phyloP scores from a whole-genome alignment of 2,797 vertebrate species.

The Mus spretus region DNA sequence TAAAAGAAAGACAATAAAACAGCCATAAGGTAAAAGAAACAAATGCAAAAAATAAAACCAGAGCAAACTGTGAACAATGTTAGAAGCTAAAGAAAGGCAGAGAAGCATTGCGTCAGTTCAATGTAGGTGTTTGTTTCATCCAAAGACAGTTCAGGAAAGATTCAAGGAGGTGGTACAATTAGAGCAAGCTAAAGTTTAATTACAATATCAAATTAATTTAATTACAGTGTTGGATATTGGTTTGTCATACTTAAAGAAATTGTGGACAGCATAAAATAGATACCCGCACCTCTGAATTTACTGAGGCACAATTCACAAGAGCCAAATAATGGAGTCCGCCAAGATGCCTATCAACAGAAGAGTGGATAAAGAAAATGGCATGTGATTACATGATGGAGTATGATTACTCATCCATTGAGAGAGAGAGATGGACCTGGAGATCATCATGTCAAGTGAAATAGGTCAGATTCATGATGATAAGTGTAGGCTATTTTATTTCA shows the following conservation, averaged over 20 bases:
- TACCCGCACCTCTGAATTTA: not conserved
- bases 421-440: not conserved
- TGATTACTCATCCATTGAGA: not conserved
- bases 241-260: not conserved
- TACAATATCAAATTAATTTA: not conserved
- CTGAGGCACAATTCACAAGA: not conserved
- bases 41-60: conserved; percentile 37
- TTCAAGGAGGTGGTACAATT: not conserved
- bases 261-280: not conserved
- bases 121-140: not conserved
- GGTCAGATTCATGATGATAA: not conserved
- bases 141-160: not conserved
- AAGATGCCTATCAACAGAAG: not conserved
- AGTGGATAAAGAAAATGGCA: not conserved
- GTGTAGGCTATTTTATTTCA: not conserved
- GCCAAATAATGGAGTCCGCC: not conserved
- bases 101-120: not conserved
- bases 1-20: conserved; percentile 21
- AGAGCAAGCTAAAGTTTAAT: conserved; percentile 47
- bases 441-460: not conserved
- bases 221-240: not conserved
- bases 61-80: not conserved
- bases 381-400: too few relatives aligned
- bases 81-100: not conserved
- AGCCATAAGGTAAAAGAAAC: conserved; percentile 15